Evolutionary conservation across 2,888 invertebrate genomes (phyloP), one percentile per base, ranked within the genome.

Genomic region (Dendrolimus pini): DNA sequence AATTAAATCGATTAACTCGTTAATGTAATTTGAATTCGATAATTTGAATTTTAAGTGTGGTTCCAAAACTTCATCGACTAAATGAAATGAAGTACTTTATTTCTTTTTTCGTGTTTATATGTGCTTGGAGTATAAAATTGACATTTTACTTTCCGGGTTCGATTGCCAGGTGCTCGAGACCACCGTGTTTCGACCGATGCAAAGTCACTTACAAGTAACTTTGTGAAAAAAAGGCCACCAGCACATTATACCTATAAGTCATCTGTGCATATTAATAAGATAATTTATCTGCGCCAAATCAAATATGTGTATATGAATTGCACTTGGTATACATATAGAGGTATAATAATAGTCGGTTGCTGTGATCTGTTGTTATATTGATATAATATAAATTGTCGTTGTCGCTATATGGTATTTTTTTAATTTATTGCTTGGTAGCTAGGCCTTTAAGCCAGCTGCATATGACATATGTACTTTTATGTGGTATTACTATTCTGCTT

Each of bases 131-230:
- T 69, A 79, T 74, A 71, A 74, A 78, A 79, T 75, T 84, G 84
- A 81, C 83, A 84, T 84, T 85, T 81, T 66, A 80, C 75, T 81
- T 82, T 83, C 82, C 83, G 83, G 81, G 80, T 82, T 78, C 77
- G 73, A 60, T 65, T 70, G 77, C 78, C 77, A 77, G 78, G 75
- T 77, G 80, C 70, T 61, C 56, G 56, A 74, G 85, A 84, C 85
- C 87, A 85, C 86, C 85, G 71, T 68, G 72, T 60, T 62, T 72
- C 81, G 83, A 77, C 80, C 85, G 80, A 72, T 65, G 69, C 86
- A 87, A 88, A 83, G 87, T 89, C 82, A 89, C 85, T 82, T 84
- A 84, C 82, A 80, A 82, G 77, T 86, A 78, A 87, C 85, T 80
- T 87, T 86, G 85, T 74, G 65, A 66, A 75, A 79, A 83, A 83